Evolutionary conservation across 2,113 vertebrate species (phyloP).

Genomic region (Girardinichthys multiradiatus): DNA sequence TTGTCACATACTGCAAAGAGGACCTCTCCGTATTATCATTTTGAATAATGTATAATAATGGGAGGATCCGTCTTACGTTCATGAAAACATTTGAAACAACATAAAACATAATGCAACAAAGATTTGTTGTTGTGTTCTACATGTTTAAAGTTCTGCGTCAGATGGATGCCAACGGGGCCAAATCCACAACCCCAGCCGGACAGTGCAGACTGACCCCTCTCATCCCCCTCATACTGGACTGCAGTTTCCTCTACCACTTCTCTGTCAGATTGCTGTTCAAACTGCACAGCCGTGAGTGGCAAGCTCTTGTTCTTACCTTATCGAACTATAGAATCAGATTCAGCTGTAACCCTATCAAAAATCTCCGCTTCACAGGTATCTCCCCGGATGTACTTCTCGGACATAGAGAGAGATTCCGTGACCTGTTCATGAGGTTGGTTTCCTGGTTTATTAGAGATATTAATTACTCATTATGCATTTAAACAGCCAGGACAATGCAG

Average conservation of each 20-base stretch:
- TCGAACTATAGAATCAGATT: not conserved
- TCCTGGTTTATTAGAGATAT: not conserved
- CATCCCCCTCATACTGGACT: conserved; percentile 95
- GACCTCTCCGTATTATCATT: too few species aligned
- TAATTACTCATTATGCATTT: not conserved
- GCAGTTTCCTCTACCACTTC: conserved; percentile 96
- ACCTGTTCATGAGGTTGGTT: conserved; percentile 89
- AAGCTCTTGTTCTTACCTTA: not conserved
- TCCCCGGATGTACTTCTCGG: conserved; percentile 89
- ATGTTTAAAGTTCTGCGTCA: conserved; percentile 86
- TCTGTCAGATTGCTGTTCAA: conserved; percentile 92
- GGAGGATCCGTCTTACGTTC: not conserved
- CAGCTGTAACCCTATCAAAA: not conserved
- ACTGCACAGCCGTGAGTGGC: conserved; percentile 91
- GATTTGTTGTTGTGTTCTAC: not conserved
- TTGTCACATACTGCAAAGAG: too few species aligned
- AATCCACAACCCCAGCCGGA: conserved; percentile 88
- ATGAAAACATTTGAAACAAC: too few species aligned
- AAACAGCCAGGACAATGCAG: not conserved
- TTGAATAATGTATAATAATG: not conserved
- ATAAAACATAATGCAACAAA: not conserved
- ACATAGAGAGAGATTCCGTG: conserved; percentile 92
- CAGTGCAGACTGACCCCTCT: conserved; percentile 94
- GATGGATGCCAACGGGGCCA: conserved; percentile 90
- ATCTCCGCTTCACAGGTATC: conserved; percentile 80